Base-by-base conservation (phyloP, 2,797 vertebrate species). In the Trachops cirrhosus region DNA sequence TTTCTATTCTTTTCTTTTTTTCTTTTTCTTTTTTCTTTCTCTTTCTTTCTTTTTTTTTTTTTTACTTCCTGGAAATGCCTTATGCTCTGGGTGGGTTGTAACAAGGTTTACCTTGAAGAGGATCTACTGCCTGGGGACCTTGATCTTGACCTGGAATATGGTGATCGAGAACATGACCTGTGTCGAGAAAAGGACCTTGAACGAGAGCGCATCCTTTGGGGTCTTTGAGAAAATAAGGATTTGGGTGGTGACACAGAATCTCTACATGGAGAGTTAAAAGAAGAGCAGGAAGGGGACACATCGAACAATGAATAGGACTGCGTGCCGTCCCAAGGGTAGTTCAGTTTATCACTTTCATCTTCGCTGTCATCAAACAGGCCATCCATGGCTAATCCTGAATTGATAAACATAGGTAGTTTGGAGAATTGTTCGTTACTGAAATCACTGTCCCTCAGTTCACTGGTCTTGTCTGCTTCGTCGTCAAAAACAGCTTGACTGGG, bases 181-280 rank as follows among this genome's bases (percentile, higher is more conserved):
- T 95, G 96, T 97, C 98, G 98, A 97, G 98, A 98, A 98, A 98
- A 99, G 97, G 98, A 99, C 97, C 98, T 98, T 97, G 99, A 99
- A 94, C 99, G 99, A 97, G 99, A 99, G 91, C 98, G 97, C 90
- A 99, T 99, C 98, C 98, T 99, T 98, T 98, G 98, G 98, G 98
- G 98, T 98, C 98, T 98, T 97, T 98, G 98, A 98, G 98, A 99
- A 98, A 99, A 99, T 96, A 99, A 99, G 97, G 99, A 99, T 98
- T 99, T 99, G 94, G 99, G 99, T 93, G 99, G 99, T 92, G 99
- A 99, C 97, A 99, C 98, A 2, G 99, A 99, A 98, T 99, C 99
- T 98, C 99, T 99, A 96, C 99, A 99, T 4, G 99, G 99, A 97
- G 99, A 99, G 97, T 99, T 99, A 98, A 99, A 99, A 98, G 99